Evolutionary conservation across 2,888 invertebrate species (phyloP).

Genomic region (Andrena trimmerana): DNA sequence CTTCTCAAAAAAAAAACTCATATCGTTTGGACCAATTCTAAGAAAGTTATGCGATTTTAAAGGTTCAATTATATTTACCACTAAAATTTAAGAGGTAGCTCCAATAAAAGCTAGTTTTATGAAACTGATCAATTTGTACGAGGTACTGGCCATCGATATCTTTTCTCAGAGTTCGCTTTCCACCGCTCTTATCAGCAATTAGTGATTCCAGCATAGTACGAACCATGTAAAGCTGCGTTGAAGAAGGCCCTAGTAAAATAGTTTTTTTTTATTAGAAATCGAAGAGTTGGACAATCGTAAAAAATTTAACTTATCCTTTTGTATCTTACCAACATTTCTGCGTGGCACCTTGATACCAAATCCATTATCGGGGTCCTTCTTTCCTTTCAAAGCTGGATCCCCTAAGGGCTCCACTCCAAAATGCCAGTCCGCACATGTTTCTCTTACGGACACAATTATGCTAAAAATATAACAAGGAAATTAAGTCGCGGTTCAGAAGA

Average conservation of each 20-base stretch:
- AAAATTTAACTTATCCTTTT: slow-evolving; percentile 18
- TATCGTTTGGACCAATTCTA: too few species aligned
- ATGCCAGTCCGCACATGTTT: slow-evolving; percentile 99
- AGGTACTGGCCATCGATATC: slow-evolving; percentile 98
- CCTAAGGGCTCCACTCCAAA: slow-evolving; percentile 95
- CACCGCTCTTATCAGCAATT: slow-evolving; percentile 98
- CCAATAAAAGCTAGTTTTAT: slow-evolving; percentile 99
- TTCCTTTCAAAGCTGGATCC: slow-evolving; percentile 96
- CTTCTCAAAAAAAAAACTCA: too few species aligned
- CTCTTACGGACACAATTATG: slow-evolving; percentile 98
- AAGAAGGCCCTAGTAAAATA: slow-evolving; percentile 90
- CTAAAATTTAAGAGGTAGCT: slow-evolving; percentile 96
- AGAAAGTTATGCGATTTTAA: too few species aligned
- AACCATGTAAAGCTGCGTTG: slow-evolving; percentile 99
- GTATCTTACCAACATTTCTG: slow-evolving; percentile 93
- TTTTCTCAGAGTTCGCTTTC: slow-evolving; percentile 96
- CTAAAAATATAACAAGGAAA: slow-evolving; percentile 85
- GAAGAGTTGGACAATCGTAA: slow-evolving; percentile 6
- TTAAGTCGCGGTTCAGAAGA: slow-evolving; percentile 10
- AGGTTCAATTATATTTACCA: slow-evolving; percentile 86
- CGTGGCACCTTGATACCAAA: slow-evolving; percentile 97
- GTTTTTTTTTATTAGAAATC: not conserved
- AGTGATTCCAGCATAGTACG: slow-evolving; percentile 99
- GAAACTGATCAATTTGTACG: slow-evolving; percentile 97
- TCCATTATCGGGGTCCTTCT: slow-evolving; percentile 96